phyloP scores from a whole-genome alignment of 2,888 invertebrate species.

The Synanthedon formicaeformis region DNA sequence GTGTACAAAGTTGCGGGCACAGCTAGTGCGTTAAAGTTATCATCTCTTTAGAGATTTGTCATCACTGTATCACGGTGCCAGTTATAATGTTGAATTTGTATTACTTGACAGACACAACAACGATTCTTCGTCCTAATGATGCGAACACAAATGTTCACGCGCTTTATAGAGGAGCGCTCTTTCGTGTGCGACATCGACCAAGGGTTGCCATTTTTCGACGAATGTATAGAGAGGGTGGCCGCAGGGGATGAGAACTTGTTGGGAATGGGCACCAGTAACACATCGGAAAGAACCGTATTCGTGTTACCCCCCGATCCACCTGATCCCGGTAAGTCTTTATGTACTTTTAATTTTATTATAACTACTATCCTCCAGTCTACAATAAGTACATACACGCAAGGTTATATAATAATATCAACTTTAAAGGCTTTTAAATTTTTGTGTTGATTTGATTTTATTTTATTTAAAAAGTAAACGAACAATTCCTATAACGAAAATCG shows the following conservation, averaged over 20 bases:
- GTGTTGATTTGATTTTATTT: no score
- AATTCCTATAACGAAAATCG: no score
- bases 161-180: conserved; percentile 98
- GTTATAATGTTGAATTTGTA: neutral
- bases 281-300: conserved; percentile 92
- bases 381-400: no score
- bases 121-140: conserved; percentile 91
- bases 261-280: conserved; percentile 83
- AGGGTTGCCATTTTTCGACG: conserved; percentile 91
- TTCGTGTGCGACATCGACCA: conserved; percentile 99
- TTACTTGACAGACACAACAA: conserved; percentile 72
- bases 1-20: no score
- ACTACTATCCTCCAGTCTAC: no score
- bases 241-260: conserved; percentile 75
- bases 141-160: conserved; percentile 96
- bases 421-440: no score
- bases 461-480: no score
- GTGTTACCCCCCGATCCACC: conserved; percentile 91
- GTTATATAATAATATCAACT: no score
- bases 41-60: no score
- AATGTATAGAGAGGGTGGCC: conserved; percentile 87
- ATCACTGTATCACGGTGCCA: no score
- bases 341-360: no score
- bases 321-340: conserved; percentile 36
- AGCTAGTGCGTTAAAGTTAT: no score